A percentile compares a stretch with the other conserved stretches of the same genome.
These are phyloP conservation scores for Theropithecus gelada DNA, from an alignment of 2,113 vertebrate genomes.

Conservation along the genomic window DNA sequence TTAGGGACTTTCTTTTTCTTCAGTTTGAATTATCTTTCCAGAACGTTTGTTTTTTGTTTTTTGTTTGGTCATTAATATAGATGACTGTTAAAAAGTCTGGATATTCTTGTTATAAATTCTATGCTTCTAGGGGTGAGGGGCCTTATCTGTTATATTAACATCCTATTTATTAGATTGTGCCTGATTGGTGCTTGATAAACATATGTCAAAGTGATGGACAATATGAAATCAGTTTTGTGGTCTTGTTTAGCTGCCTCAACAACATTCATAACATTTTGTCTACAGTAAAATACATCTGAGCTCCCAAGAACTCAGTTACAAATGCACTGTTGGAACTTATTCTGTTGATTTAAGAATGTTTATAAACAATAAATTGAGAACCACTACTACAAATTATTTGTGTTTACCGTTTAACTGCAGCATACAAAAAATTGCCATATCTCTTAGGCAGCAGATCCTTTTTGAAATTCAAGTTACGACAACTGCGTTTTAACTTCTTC, in stretches of 20 bases:
- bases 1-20: not conserved
- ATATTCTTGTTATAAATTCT: not conserved
- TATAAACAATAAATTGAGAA: conserved; percentile 37
- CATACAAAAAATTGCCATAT: not conserved
- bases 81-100: not conserved
- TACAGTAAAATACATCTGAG: not conserved
- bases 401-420: not conserved
- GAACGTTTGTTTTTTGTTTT: not conserved
- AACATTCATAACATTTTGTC: not conserved
- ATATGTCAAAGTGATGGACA: not conserved
- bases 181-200: not conserved
- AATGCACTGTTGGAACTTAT: not conserved
- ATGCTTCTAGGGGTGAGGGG: not conserved
- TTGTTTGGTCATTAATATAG: not conserved
- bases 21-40: not conserved
- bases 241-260: not conserved
- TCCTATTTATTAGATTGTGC: not conserved
- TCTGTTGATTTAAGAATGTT: conserved; percentile 47
- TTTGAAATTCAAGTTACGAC: not conserved
- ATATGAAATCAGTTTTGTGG: not conserved
- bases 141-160: not conserved
- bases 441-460: not conserved
- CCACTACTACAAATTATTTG: not conserved
- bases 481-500: not conserved
- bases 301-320: not conserved